Conservation (phyloP, 2,888 invertebrate genomes). For the Ophioninae sp. region DNA sequence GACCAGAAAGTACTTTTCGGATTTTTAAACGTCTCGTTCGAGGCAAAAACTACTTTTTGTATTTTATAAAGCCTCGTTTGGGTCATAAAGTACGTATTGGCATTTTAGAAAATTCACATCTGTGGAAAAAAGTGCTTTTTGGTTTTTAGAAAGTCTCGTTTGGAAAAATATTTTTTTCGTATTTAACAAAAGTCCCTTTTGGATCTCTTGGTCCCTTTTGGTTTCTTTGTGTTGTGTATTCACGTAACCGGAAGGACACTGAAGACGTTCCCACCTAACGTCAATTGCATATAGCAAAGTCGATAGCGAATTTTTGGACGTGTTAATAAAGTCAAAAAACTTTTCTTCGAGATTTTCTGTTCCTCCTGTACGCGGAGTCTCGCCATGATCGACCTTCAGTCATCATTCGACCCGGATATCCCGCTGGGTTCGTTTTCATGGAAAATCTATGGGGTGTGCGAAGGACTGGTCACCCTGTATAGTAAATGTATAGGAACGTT, state of each 20-base stretch:
- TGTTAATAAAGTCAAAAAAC: conserved; percentile 34
- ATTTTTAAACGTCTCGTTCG: too few relatives aligned
- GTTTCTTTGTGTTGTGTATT: neutral
- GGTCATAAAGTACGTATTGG: too few relatives aligned
- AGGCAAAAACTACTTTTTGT: too few relatives aligned
- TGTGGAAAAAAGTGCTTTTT: too few relatives aligned
- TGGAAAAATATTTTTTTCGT: too few relatives aligned
- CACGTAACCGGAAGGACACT: neutral
- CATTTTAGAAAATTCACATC: too few relatives aligned
- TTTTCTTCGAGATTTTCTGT: conserved; percentile 25
- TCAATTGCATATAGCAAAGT: conserved; percentile 43
- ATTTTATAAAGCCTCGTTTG: too few relatives aligned
- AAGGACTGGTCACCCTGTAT: neutral
- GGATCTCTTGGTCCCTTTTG: neutral
- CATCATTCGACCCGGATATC: conserved; percentile 15
- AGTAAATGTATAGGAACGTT: neutral
- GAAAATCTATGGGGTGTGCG: conserved; percentile 25
- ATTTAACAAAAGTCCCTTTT: too few relatives aligned
- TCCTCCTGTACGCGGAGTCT: neutral
- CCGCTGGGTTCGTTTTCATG: conserved; percentile 34
- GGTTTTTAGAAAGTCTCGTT: too few relatives aligned
- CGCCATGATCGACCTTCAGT: neutral
- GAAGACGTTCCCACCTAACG: conserved; percentile 9
- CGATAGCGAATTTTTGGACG: conserved; percentile 17
- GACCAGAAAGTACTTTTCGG: too few relatives aligned